phyloP scores from a whole-genome alignment of 2,888 invertebrate species.

The Acleris emargana region DNA sequence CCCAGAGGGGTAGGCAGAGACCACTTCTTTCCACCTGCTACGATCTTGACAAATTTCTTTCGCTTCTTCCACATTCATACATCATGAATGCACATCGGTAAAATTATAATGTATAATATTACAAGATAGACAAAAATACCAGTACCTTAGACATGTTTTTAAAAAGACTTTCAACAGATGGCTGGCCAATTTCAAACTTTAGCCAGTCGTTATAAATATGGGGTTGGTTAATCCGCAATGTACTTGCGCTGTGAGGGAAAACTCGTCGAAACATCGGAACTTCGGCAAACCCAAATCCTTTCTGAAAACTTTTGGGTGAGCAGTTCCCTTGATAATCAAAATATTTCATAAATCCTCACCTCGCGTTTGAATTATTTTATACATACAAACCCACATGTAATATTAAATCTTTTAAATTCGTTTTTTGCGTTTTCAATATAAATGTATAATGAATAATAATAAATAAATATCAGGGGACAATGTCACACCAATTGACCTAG shows the following conservation, averaged over 20 bases:
- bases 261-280: conserved; percentile 37
- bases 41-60: too few species aligned
- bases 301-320: conserved; percentile 37
- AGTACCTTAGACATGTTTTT: background rate
- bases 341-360: conserved; percentile 29
- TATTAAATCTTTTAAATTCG: background rate
- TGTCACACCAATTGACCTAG: too few species aligned
- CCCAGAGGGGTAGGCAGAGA: too few species aligned
- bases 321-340: conserved; percentile 39
- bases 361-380: conserved; percentile 26
- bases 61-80: too few species aligned
- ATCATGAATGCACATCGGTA: too few species aligned
- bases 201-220: background rate
- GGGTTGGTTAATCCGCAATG: conserved; percentile 26
- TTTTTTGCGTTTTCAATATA: too few species aligned
- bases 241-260: conserved; percentile 27
- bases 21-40: too few species aligned
- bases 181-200: background rate
- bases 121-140: background rate
- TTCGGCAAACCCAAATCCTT: conserved; percentile 39
- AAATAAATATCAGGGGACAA: too few species aligned
- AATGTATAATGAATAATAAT: too few species aligned
- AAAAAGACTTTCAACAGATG: conserved; percentile 1
- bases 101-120: too few species aligned
- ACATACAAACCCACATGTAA: conserved; percentile 10